Evolutionary conservation across 2,113 vertebrate species (phyloP).

Genomic region (Brachionichthys hirsutus): DNA sequence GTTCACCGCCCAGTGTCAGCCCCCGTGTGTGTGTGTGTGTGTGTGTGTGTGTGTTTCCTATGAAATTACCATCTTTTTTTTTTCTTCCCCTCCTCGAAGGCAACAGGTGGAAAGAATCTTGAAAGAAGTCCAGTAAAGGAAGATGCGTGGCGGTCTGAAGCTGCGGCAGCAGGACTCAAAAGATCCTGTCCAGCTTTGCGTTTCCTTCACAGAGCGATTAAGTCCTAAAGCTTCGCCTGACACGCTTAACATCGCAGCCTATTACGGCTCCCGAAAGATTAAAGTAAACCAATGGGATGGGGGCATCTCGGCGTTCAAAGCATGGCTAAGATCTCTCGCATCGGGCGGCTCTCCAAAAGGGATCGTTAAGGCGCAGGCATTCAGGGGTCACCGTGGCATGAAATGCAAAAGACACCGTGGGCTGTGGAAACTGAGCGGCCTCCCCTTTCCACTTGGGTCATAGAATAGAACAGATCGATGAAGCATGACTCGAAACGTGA

Average conservation of each 20-base stretch:
- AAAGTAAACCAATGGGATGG: background rate
- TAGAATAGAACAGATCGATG: too few relatives aligned
- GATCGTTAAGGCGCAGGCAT: background rate
- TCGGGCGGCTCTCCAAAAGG: background rate
- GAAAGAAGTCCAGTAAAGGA: background rate
- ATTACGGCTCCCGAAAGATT: background rate
- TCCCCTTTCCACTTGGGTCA: too few relatives aligned
- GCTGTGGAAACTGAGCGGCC: too few relatives aligned
- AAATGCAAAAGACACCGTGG: too few relatives aligned
- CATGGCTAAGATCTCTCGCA: background rate
- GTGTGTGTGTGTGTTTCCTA: slow-evolving; percentile 15
- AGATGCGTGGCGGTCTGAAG: background rate
- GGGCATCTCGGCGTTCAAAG: background rate
- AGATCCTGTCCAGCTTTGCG: slow-evolving; percentile 21
- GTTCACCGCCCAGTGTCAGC: slow-evolving; percentile 34
- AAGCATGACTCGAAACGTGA: too few relatives aligned
- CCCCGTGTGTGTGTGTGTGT: too few relatives aligned
- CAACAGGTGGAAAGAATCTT: slow-evolving; percentile 40
- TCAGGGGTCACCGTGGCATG: too few relatives aligned
- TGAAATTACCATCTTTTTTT: slow-evolving; percentile 9
- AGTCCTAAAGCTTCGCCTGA: slow-evolving; percentile 13
- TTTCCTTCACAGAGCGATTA: slow-evolving; percentile 17
- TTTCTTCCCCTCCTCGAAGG: slow-evolving; percentile 8
- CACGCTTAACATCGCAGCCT: background rate
- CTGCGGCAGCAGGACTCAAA: slow-evolving; percentile 5